Evolutionary conservation across 1,140 invertebrate genomes (phyloP), one percentile per base, ranked within the genome.

Genomic region (Matsumurasca onukii): DNA sequence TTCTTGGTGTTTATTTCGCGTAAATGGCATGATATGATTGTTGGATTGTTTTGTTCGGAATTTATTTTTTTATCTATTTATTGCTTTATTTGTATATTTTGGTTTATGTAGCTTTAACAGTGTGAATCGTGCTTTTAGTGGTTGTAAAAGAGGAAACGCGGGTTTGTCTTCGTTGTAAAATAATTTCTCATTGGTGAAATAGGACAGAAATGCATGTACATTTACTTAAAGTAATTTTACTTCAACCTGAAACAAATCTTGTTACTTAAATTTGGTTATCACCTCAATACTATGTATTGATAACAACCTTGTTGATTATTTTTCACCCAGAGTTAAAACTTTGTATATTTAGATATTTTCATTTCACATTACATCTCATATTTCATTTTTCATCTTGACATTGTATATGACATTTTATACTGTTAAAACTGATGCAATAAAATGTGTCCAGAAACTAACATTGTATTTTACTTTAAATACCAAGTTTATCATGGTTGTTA

Each of bases 221-320:
- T n/a, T n/a, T n/a, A n/a, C n/a, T n/a, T n/a, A n/a, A n/a, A n/a
- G n/a, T n/a, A n/a, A n/a, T n/a, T n/a, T n/a, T n/a, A n/a, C n/a
- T n/a, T n/a, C n/a, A n/a, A n/a, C n/a, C n/a, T n/a, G n/a, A n/a
- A n/a, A n/a, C n/a, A n/a, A n/a, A n/a, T n/a, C n/a, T n/a, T n/a
- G n/a, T n/a, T n/a, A n/a, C n/a, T n/a, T n/a, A n/a, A n/a, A n/a
- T n/a, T n/a, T n/a, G n/a, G n/a, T 59, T 22, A 59, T 3, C 24
- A 27, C 30, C 5, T 27, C 55, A 59, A 59, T 59, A 59, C 55
- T 59, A 59, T 59, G 55, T 59, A 59, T 59, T 59, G 55, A 27
- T 59, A 59, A 39, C 34, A 9, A 39, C 17, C 34, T 9, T 9
- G 34, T 9, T 5, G 5, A 39, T 17, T 39, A 39, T 39, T 39